Evolutionary conservation across 2,888 invertebrate species (phyloP).

Genomic region (Pheosia gnoma): DNA sequence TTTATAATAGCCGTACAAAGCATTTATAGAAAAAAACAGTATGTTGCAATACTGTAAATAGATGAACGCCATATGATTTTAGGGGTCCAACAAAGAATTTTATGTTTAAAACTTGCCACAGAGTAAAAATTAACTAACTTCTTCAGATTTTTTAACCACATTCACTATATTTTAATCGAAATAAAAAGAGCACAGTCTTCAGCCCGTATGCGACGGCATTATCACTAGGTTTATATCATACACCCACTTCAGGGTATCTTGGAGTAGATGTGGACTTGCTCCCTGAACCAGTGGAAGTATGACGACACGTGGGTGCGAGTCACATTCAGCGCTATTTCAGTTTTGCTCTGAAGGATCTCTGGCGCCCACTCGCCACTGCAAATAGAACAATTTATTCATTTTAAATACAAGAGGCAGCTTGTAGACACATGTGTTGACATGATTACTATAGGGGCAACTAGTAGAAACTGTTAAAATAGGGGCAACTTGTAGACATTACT

Average conservation of each 20-base stretch:
- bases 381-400: conserved; percentile 40
- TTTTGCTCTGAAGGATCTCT: conserved; percentile 89
- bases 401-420: no score
- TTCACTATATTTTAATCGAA: not conserved
- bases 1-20: no score
- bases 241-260: conserved; percentile 85
- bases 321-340: conserved; percentile 86
- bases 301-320: conserved; percentile 87
- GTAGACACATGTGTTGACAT: no score
- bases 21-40: no score
- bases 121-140: no score
- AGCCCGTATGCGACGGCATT: conserved; percentile 48
- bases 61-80: no score
- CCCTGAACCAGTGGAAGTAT: conserved; percentile 90
- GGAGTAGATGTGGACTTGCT: conserved; percentile 90
- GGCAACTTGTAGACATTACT: no score
- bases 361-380: conserved; percentile 90
- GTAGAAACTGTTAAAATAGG: no score
- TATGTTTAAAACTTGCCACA: no score
- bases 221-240: conserved; percentile 36
- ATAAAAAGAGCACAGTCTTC: conserved; percentile 43
- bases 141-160: not conserved
- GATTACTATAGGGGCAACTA: no score
- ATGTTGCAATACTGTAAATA: no score
- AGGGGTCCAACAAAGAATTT: no score